These are phyloP conservation scores for Nautilus pompilius DNA, from an alignment of 1,140 invertebrate genomes.

Conservation along the genomic window DNA sequence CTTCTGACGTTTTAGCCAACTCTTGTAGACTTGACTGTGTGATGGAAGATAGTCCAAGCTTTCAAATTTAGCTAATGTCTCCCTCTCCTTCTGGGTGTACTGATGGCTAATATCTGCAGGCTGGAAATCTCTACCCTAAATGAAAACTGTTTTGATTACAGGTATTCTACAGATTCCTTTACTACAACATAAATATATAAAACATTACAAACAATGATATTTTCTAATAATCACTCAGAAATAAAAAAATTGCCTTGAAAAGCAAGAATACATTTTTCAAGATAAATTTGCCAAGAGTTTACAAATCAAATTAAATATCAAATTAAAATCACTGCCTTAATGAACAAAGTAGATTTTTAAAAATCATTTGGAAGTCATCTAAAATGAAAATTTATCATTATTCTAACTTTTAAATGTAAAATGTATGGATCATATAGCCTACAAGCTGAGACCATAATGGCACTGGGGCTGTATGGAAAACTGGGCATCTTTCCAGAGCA, in stretches of 20 bases:
- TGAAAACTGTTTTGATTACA: neutral
- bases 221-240: neutral
- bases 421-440: no score
- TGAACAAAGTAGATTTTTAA: no score
- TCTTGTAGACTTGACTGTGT: conserved; percentile 52
- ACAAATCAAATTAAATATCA: neutral
- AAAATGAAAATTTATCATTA: no score
- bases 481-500: no score
- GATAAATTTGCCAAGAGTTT: neutral
- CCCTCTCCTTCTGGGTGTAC: conserved; percentile 52
- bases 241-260: neutral
- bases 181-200: neutral
- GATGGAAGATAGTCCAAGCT: conserved; percentile 55
- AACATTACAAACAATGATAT: neutral
- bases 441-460: no score
- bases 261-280: neutral
- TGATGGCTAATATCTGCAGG: conserved; percentile 50
- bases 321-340: no score
- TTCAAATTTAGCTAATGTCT: conserved; percentile 51
- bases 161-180: neutral
- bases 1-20: conserved; percentile 51
- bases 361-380: no score
- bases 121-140: conserved; percentile 50
- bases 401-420: no score
- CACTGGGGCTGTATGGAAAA: no score